Conservation (phyloP, 2,888 invertebrate species). For the Flexamia atlantica region DNA sequence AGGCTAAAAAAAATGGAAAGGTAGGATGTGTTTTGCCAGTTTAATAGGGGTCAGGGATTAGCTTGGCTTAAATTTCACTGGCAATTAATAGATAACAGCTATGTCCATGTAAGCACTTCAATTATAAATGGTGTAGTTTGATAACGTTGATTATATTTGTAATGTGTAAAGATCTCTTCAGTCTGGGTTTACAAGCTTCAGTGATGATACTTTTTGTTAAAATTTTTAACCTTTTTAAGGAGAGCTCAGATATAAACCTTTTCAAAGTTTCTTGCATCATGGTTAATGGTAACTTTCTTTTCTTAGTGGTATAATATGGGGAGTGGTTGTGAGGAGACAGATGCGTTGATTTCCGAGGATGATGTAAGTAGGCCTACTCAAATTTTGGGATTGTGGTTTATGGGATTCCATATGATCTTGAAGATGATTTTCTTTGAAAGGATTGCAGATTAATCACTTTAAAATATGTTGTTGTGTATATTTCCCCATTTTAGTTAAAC, state of each 20-base stretch:
- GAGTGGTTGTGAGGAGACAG: slow-evolving; percentile 4
- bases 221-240: too few relatives aligned
- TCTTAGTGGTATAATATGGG: slow-evolving; percentile 16
- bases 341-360: slow-evolving; percentile 16
- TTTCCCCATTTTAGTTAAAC: too few relatives aligned
- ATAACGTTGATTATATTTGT: too few relatives aligned
- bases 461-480: too few relatives aligned
- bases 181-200: too few relatives aligned
- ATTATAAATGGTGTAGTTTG: too few relatives aligned
- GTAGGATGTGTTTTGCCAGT: slow-evolving; percentile 27
- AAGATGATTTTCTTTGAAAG: not conserved
- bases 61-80: not conserved
- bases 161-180: too few relatives aligned
- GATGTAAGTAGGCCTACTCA: slow-evolving; percentile 41
- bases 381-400: not conserved
- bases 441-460: too few relatives aligned
- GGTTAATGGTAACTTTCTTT: slow-evolving; percentile 40
- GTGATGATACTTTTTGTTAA: too few relatives aligned
- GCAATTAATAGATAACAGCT: slow-evolving; percentile 11
- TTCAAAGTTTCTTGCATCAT: not conserved
- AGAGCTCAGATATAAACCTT: too few relatives aligned
- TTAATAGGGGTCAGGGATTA: not conserved
- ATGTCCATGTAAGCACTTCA: not conserved
- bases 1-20: not conserved
- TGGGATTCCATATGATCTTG: not conserved